Base-by-base conservation (phyloP, 1,140 invertebrate genomes). In the Drosophila sulfurigaster region DNA sequence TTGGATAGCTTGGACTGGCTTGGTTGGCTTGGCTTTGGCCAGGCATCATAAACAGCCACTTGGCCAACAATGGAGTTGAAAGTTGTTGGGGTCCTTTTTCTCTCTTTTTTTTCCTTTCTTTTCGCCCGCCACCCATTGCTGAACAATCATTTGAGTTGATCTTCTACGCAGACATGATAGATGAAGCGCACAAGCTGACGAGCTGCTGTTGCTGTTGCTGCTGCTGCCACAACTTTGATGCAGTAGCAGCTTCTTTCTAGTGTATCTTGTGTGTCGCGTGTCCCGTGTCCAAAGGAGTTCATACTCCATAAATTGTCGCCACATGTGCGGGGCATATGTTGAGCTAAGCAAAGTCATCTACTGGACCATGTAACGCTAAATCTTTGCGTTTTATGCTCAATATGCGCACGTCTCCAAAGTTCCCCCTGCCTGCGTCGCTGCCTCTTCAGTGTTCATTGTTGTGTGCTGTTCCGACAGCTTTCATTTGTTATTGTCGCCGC, bases 381-480 rank as follows among this genome's bases (percentile, higher is more conserved):
- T 88, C 85, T 83, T 80, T 74, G 54, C 81, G 80, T 83, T 88
- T 87, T 89, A 88, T 78, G 83, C 83, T 88, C 83, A 88, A 88
- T 88, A 83, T 88, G 80, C 67, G 66, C 8, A 28, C 41, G 43
- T 11, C 56, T 15, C 35, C 54, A 35, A 38, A 15, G 11, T 16
- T n/a, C 8, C 13, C 30, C 59, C 16, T 25, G n/a, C n/a, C n/a
- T n/a, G n/a, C 32, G 32, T 32, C 32, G 32, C 11, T 45, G 51
- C 32, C 54, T 16, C 49, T 46, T 54, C 69, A 65, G 52, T 57
- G 57, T 58, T 74, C 74, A 81, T 78, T 86, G 20, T 25, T 25
- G 20, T 25, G 82, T 85, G 70, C 73, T 58, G 59, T 48, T 64
- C 28, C 71, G 65, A 78, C 75, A 57, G 64, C 65, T 75, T 89